Base-by-base conservation (phyloP, 2,113 vertebrate genomes). In the Psittacus erithacus region DNA sequence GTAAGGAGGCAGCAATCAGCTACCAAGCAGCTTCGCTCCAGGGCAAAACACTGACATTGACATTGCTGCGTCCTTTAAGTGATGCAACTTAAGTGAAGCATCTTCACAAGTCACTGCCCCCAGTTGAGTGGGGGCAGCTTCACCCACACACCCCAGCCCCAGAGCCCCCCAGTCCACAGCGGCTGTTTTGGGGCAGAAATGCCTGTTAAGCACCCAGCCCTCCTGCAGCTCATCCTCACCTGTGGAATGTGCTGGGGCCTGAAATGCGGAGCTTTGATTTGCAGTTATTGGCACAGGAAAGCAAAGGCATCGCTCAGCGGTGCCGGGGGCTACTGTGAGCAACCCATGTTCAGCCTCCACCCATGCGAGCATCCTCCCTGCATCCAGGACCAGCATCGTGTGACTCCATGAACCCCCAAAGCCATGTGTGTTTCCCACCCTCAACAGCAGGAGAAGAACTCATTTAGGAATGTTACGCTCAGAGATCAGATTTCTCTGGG, bases 371-470 rank as follows among this genome's bases (percentile, higher is more conserved):
- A 79, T 17, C 67, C 67, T 14, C 28, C 3, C 57, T 9, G 43
- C 27, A 6, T 17, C 44, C 57, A 25, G 59, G 41, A 13, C 17
- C 57, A 17, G 39, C 18, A 14, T 4, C 1, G 0, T 7, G 41
- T 1, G 17, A 28, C n/a, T 49, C 47, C 43, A 3, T 3, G 1
- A 7, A 1, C 29, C 0, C 1, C 64, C 13, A 4, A 10, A 25
- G 18, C 3, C 57, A 15, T 0, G 0, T 1, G 31, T 2, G 4
- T n/a, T 50, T n/a, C 59, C 74, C 63, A 47, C 17, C 11, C 53
- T 29, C 18, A 25, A 1, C 38, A 25, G 10, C 64, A 35, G 47
- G 65, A 33, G 41, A 79, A 49, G 0, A 8, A 15, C 11, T 0
- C 17, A 20, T 33, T 41, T 0, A 3, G 76, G 60, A 2, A n/a